A percentile compares a stretch with the other conserved stretches of the same genome.
These are phyloP conservation scores for Idaea dimidiata DNA, from an alignment of 2,888 invertebrate genomes.

Conservation along the genomic window DNA sequence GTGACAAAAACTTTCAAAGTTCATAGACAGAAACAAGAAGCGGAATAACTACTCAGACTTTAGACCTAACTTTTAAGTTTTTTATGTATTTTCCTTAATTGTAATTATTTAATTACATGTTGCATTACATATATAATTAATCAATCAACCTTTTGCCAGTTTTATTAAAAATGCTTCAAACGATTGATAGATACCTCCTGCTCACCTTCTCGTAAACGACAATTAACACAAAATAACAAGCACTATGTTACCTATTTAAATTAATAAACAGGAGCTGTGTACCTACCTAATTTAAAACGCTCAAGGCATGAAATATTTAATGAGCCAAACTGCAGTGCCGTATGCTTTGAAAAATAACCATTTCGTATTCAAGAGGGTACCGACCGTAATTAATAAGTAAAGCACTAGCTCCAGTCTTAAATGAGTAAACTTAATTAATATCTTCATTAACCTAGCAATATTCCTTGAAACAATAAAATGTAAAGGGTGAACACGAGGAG, in stretches of 20 bases:
- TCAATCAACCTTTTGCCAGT: too few relatives aligned
- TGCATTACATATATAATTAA: too few relatives aligned
- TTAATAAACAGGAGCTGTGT: constrained; percentile 23
- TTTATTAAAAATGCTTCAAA: too few relatives aligned
- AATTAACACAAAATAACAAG: too few relatives aligned
- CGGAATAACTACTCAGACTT: too few relatives aligned
- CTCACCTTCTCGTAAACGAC: too few relatives aligned
- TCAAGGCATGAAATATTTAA: constrained; percentile 38
- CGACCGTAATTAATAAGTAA: constrained; percentile 43
- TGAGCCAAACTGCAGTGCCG: constrained; percentile 27
- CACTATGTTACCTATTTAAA: background rate
- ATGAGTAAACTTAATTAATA: constrained; percentile 62
- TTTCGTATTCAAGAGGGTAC: constrained; percentile 40
- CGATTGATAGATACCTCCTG: too few relatives aligned
- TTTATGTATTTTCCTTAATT: too few relatives aligned
- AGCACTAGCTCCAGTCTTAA: constrained; percentile 42
- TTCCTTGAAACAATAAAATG: constrained; percentile 54
- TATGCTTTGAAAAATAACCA: constrained; percentile 38
- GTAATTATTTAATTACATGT: too few relatives aligned
- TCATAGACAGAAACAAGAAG: too few relatives aligned
- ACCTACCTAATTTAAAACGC: constrained; percentile 35
- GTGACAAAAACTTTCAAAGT: too few relatives aligned
- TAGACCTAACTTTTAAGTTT: too few relatives aligned
- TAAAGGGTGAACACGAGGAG: constrained; percentile 32
- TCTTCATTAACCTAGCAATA: constrained; percentile 55